Base-by-base conservation (phyloP, 2,888 invertebrate genomes). In the Amblyjoppa proteus region DNA sequence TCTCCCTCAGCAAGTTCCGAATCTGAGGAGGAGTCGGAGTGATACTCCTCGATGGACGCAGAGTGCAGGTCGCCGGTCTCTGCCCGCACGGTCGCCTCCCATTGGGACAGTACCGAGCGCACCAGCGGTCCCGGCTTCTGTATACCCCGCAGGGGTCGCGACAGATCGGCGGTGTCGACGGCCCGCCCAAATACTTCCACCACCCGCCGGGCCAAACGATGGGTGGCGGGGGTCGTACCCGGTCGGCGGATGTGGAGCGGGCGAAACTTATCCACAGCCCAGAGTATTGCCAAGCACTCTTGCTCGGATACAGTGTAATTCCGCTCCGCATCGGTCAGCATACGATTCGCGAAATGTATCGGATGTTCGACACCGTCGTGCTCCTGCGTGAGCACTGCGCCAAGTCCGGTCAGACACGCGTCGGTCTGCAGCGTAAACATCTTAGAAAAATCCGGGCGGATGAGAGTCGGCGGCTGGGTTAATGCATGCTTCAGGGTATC, bases 261-360 rank as follows among this genome's bases (percentile, higher is more conserved):
- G 4, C 85, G 70, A 25, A 82, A 75, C 28, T 79, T 76, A 1
- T 51, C 41, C 7, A 68, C 61, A 1, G 84, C 70, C 84, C 84
- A 81, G 7, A 82, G 16, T 16, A 82, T 64, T 28, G 76, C 76
- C 3, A 76, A 20, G 20, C 20, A 20, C 20, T 20, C 20, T 20
- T 20, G 20, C 20, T 20, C 20, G 20, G 20, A 20, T 20, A 20
- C 20, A 20, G 20, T 20, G 20, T 20, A 20, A 20, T 20, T 20
- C 20, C 20, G 20, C 20, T 20, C 20, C 20, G 20, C 20, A 20
- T 20, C 20, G 20, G 20, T 20, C 20, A 20, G 20, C 20, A 20
- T 20, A 20, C 20, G 20, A 20, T 0, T 20, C 20, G 20, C 20
- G 20, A 20, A 20, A 20, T 20, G 20, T 20, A 20, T 20, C 20